These are phyloP conservation scores for Melanostoma scalare DNA, from an alignment of 2,888 invertebrate genomes.

Conservation along the genomic window DNA sequence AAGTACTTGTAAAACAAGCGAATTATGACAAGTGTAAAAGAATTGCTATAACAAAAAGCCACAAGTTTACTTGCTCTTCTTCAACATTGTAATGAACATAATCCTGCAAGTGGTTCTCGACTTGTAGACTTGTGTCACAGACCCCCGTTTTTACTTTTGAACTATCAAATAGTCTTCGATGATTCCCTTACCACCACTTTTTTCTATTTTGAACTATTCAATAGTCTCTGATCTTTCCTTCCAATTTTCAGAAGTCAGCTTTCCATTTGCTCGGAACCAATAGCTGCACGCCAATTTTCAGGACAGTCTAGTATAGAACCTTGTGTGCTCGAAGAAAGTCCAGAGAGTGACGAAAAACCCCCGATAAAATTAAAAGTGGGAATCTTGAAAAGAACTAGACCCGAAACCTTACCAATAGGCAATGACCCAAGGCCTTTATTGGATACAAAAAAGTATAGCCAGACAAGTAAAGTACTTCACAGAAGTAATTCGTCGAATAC, in stretches of 20 bases:
- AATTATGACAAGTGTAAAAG: no score
- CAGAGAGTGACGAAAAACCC: slow-evolving; percentile 72
- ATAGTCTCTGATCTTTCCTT: neutral
- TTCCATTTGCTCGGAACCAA: slow-evolving; percentile 81
- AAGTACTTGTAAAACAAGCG: no score
- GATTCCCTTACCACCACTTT: no score
- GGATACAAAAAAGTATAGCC: slow-evolving; percentile 23
- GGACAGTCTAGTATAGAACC: slow-evolving; percentile 82
- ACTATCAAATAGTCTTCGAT: no score
- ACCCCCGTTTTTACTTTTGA: no score
- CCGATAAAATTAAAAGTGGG: neutral
- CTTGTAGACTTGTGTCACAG: no score
- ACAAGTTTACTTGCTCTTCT: neutral
- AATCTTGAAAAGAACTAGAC: slow-evolving; percentile 69
- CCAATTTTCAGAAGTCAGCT: slow-evolving; percentile 78
- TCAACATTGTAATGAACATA: neutral
- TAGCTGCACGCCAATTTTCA: slow-evolving; percentile 79
- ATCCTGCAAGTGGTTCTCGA: no score
- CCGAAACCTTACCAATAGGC: slow-evolving; percentile 78
- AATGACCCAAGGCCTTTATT: neutral
- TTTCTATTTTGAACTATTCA: no score
- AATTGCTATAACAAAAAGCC: no score
- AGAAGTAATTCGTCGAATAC: slow-evolving; percentile 81
- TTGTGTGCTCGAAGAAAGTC: slow-evolving; percentile 80
- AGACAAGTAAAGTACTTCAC: slow-evolving; percentile 74